phyloP scores from a whole-genome alignment of 1,140 invertebrate genomes.

The Dreissena rostriformis region DNA sequence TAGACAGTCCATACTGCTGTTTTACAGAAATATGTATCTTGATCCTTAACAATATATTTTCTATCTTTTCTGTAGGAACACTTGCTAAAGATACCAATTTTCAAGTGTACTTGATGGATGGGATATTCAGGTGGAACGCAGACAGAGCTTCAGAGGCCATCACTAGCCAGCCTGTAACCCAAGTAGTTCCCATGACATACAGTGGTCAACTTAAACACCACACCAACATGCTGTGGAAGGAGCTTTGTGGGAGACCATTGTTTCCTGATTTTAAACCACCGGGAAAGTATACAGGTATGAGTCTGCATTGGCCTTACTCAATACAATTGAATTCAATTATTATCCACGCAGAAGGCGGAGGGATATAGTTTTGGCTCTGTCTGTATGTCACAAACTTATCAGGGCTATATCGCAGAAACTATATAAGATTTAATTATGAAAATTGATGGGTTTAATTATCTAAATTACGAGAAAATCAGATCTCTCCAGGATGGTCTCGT shows the following conservation, averaged over 20 bases:
- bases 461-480: background rate
- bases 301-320: constrained; percentile 9
- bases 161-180: background rate
- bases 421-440: constrained; percentile 3
- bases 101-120: constrained; percentile 61
- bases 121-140: constrained; percentile 60
- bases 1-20: too few species aligned
- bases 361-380: too few species aligned
- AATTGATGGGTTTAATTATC: background rate
- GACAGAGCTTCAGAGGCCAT: constrained; percentile 47
- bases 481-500: background rate
- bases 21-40: background rate
- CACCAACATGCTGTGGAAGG: constrained; percentile 52
- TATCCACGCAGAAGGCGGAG: too few species aligned
- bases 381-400: background rate
- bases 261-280: constrained; percentile 37
- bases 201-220: constrained; percentile 37
- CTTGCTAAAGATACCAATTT: constrained; percentile 58
- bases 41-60: background rate
- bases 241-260: constrained; percentile 43
- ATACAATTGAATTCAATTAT: background rate
- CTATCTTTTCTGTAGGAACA: constrained; percentile 42
- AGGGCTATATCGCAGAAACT: background rate
- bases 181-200: constrained; percentile 38
- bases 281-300: constrained; percentile 59